Conservation (phyloP, 2,797 vertebrate genomes). For the Danio choprae region DNA sequence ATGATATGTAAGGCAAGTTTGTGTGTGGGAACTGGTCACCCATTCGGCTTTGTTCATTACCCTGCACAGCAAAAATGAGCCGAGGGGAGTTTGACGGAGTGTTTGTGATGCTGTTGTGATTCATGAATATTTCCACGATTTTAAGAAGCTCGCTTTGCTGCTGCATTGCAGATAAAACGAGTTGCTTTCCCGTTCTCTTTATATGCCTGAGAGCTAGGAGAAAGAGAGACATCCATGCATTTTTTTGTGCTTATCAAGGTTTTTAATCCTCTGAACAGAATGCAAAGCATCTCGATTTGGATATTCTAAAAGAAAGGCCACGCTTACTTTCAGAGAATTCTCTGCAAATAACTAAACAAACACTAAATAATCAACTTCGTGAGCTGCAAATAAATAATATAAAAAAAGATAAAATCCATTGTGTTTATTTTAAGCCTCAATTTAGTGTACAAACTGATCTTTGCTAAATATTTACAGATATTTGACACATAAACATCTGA, state of each 20-base stretch:
- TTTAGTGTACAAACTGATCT: not conserved
- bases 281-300: conserved; percentile 30
- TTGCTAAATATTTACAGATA: not conserved
- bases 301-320: conserved; percentile 39
- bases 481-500: not conserved
- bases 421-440: not conserved
- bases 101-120: conserved; percentile 39
- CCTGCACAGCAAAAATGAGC: conserved; percentile 14
- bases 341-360: not conserved
- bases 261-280: conserved; percentile 39
- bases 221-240: conserved; percentile 34
- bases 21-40: conserved; percentile 15
- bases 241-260: conserved; percentile 31
- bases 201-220: not conserved
- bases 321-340: not conserved
- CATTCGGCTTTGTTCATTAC: conserved; percentile 41
- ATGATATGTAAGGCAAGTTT: conserved; percentile 33
- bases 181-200: not conserved
- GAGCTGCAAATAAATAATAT: not conserved
- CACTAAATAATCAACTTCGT: not conserved
- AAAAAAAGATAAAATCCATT: not conserved
- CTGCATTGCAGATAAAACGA: conserved; percentile 61
- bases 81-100: conserved; percentile 23
- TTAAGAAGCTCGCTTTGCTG: conserved; percentile 49
- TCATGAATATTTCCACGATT: conserved; percentile 62